Conservation (phyloP, 2,888 invertebrate genomes). For the Drosophila leonis region DNA sequence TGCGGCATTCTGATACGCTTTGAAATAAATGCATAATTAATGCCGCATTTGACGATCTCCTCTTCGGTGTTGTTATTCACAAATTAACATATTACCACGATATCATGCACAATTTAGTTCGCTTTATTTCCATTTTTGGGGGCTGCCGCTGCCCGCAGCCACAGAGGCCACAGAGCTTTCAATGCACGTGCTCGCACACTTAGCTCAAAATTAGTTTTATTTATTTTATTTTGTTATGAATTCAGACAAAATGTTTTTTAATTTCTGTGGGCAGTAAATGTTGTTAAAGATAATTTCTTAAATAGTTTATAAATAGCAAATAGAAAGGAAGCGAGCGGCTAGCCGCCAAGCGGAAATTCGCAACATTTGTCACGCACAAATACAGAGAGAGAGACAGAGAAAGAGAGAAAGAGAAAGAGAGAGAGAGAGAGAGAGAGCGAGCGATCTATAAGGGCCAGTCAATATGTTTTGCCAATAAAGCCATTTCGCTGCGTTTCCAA, state of each 20-base stretch:
- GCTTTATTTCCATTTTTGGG: slow-evolving; percentile 23
- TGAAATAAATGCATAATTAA: slow-evolving; percentile 75
- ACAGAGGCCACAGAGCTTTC: slow-evolving; percentile 13
- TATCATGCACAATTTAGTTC: slow-evolving; percentile 41
- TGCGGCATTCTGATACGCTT: slow-evolving; percentile 57
- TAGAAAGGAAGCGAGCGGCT: slow-evolving; percentile 52
- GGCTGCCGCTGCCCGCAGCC: slow-evolving; percentile 2
- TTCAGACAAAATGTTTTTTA: slow-evolving; percentile 4
- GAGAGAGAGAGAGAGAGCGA: slow-evolving; percentile 4
- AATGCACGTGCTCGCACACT: slow-evolving; percentile 30
- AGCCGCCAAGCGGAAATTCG: slow-evolving; percentile 48
- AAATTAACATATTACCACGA: slow-evolving; percentile 55
- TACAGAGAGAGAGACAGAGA: slow-evolving; percentile 5
- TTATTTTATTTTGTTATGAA: neutral
- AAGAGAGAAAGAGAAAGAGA: neutral
- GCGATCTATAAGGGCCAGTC: slow-evolving; percentile 21
- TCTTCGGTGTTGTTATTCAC: slow-evolving; percentile 7
- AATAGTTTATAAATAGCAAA: slow-evolving; percentile 15
- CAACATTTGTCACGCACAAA: slow-evolving; percentile 49
- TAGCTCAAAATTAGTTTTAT: slow-evolving; percentile 2
- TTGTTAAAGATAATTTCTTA: neutral
- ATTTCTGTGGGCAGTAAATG: neutral
- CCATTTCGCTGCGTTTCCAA: slow-evolving; percentile 72
- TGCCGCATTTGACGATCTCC: slow-evolving; percentile 41
- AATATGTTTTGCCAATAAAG: slow-evolving; percentile 76